A percentile compares a stretch with the other conserved stretches of the same genome.
phyloP scores from a whole-genome alignment of 2,888 invertebrate genomes.

The Alitta virens region DNA sequence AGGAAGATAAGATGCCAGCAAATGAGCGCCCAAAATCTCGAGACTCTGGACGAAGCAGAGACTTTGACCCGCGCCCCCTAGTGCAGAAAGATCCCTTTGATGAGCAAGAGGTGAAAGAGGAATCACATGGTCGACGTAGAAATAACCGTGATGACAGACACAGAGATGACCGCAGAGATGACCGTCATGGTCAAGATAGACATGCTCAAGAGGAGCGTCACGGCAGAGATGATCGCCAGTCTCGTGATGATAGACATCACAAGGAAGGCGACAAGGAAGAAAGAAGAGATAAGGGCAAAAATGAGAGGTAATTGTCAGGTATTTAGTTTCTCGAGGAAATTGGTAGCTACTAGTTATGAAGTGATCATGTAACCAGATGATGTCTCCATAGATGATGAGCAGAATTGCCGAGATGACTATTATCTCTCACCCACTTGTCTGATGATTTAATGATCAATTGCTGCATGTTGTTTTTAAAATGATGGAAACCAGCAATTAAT shows the following conservation, averaged over 20 bases:
- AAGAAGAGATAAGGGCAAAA: background rate
- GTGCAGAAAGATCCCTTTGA: slow-evolving; percentile 53
- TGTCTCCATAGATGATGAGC: too few species aligned
- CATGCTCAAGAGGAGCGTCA: background rate
- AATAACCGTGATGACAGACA: slow-evolving; percentile 3
- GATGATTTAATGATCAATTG: too few species aligned
- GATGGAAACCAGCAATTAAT: too few species aligned
- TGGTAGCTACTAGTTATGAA: too few species aligned
- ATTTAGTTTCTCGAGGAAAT: too few species aligned
- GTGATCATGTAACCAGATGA: too few species aligned
- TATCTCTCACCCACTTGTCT: too few species aligned
- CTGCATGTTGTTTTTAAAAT: too few species aligned
- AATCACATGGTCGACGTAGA: background rate
- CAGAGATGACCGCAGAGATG: background rate
- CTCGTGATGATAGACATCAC: background rate
- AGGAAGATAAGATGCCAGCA: background rate
- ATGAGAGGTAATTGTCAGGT: too few species aligned
- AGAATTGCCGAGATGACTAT: too few species aligned
- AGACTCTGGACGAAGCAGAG: slow-evolving; percentile 2
- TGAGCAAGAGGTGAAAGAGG: slow-evolving; percentile 7
- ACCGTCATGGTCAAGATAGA: background rate
- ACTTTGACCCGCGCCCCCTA: slow-evolving; percentile 21
- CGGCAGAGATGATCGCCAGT: background rate
- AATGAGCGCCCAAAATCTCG: background rate
- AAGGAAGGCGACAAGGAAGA: too few species aligned